Evolutionary conservation across 1,140 invertebrate species (phyloP), one percentile per base, ranked within the genome.

Genomic region (Capitella teleta): DNA sequence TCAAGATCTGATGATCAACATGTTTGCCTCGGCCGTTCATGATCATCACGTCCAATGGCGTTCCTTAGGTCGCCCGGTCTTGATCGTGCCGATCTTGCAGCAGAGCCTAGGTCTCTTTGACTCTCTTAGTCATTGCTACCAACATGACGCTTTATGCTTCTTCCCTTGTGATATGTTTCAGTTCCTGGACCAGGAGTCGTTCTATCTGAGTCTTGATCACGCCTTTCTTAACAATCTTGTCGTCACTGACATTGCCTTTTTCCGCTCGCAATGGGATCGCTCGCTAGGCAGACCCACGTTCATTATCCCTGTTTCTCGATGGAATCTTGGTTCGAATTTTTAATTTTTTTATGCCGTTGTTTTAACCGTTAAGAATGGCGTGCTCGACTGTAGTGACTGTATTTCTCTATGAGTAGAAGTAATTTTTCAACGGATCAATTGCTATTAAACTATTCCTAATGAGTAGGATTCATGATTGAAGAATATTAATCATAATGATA

Each of bases 161-260:
- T n/a, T n/a, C n/a, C n/a, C n/a, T n/a, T n/a, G n/a, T n/a, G n/a
- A n/a, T 32, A 10, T 32, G 8, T 10, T 32, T 55, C 65, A 92
- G 87, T 89, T 87, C 51, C 56, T 68, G 59, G 67, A 71, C 54
- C 51, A 52, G 28, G 56, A 65, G 25, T 55, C 63, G 23, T 73
- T 67, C 60, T 73, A 70, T 60, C 51, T 67, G 23, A 56, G 58
- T 21, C 56, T 64, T 43, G 70, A 73, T 56, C 58, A 59, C 28
- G 63, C 61, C 41, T 72, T 67, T 56, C 47, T 63, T 28, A 37
- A 71, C n/a, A 64, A 73, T 45, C 52, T 59, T 18, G 61, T 72
- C 43, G 56, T 61, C 12, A 64, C 60, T 19, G 62, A 72, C 46
- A n/a, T 48, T 71, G 5, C 55, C 62, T 4, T 71, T 62, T 59